Percentiles rank a stretch among this genome's conserved stretches.
These are phyloP conservation scores for Andrena dorsata DNA, from an alignment of 2,888 invertebrate genomes.

Conservation along the genomic window DNA sequence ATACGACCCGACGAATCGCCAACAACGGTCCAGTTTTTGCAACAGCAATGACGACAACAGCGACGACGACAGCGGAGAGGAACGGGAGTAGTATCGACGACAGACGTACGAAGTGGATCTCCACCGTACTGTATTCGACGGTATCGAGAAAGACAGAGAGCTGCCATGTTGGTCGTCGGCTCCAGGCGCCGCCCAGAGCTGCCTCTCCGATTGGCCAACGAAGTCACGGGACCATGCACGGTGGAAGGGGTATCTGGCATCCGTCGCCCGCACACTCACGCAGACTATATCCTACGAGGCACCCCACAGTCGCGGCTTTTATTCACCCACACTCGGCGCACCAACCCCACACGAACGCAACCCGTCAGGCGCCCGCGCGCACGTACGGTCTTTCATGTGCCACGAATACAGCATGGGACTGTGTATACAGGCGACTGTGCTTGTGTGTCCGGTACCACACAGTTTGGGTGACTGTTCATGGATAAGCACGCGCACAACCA, in stretches of 20 bases:
- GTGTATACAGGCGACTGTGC: background rate
- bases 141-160: conserved; percentile 69
- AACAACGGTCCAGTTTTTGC: conserved; percentile 8
- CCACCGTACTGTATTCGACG: conserved; percentile 63
- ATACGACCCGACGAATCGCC: conserved; percentile 15
- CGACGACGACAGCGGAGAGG: conserved; percentile 51
- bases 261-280: conserved; percentile 27
- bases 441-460: background rate
- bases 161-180: conserved; percentile 82
- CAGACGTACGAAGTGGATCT: conserved; percentile 63
- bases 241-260: conserved; percentile 38
- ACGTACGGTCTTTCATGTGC: no score
- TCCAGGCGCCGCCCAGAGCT: conserved; percentile 82
- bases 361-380: no score
- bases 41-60: conserved; percentile 21
- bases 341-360: no score
- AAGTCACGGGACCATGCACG: conserved; percentile 56
- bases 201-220: conserved; percentile 77
- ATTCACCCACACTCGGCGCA: no score
- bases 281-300: background rate
- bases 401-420: background rate
- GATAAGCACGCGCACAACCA: conserved; percentile 20
- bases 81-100: conserved; percentile 62
- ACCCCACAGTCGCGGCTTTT: background rate
- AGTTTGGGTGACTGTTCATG: background rate